Percentiles rank a stretch among this genome's conserved stretches.
Conservation (phyloP, 2,888 invertebrate genomes). For the Myopa testacea region DNA sequence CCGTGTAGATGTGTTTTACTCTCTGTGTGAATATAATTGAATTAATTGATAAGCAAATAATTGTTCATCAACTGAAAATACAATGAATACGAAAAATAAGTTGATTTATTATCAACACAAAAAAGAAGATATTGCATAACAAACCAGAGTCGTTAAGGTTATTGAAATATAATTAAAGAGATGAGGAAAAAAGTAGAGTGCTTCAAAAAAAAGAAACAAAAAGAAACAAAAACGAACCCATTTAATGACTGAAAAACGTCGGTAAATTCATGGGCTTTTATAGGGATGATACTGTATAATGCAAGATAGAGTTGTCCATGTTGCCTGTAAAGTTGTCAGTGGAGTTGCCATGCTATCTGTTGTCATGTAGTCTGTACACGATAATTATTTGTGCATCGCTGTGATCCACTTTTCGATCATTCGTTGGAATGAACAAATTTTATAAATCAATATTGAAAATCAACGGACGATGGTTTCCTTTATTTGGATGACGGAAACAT, state of each 20-base stretch:
- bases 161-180: neutral
- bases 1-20: too few relatives aligned
- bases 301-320: neutral
- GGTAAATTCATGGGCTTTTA: too few relatives aligned
- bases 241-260: too few relatives aligned
- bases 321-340: neutral
- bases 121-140: neutral
- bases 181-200: neutral
- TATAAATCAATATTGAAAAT: neutral
- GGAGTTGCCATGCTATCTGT: neutral
- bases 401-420: neutral
- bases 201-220: neutral
- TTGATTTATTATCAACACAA: neutral
- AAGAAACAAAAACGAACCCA: neutral
- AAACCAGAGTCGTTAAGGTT: neutral
- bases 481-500: neutral
- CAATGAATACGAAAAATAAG: neutral
- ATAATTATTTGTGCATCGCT: neutral
- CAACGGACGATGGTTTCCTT: neutral
- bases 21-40: neutral
- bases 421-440: neutral
- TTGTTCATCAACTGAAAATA: neutral
- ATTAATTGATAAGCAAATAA: constrained; percentile 24
- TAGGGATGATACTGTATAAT: too few relatives aligned
- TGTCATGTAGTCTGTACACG: neutral